These are phyloP conservation scores for Nematolebias whitei DNA, from an alignment of 2,113 vertebrate species.

Conservation along the genomic window DNA sequence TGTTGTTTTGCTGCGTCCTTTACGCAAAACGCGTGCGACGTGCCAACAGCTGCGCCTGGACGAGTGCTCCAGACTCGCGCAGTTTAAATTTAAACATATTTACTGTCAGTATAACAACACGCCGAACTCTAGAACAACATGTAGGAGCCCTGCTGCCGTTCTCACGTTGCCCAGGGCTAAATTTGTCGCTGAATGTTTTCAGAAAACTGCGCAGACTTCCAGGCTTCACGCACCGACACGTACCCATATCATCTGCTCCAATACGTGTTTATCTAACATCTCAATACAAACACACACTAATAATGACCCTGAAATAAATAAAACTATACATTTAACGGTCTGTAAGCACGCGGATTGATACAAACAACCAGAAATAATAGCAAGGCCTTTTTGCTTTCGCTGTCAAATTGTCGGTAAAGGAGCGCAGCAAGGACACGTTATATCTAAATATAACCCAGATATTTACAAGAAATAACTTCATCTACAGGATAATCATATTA, in stretches of 20 bases:
- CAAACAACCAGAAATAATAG: not conserved
- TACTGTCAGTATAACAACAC: constrained; percentile 20
- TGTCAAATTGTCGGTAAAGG: constrained; percentile 65
- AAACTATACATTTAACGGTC: not conserved
- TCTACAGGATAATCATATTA: not conserved
- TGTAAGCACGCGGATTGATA: not conserved
- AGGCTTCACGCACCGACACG: constrained; percentile 19
- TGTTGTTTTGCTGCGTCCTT: constrained; percentile 56
- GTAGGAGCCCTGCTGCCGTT: constrained; percentile 22
- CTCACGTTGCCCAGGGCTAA: constrained; percentile 56
- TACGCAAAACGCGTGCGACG: constrained; percentile 59
- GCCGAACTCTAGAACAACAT: constrained; percentile 18
- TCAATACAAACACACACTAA: not conserved
- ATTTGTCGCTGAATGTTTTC: constrained; percentile 63
- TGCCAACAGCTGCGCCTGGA: constrained; percentile 4
- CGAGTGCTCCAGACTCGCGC: not conserved
- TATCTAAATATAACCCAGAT: not conserved
- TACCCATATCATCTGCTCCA: not conserved
- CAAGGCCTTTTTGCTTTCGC: constrained; percentile 61
- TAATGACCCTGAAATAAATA: not conserved
- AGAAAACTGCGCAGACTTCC: constrained; percentile 29
- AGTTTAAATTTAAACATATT: constrained; percentile 2
- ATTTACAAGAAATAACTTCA: not conserved
- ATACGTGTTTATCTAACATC: not conserved
- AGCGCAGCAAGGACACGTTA: constrained; percentile 43